Base-by-base conservation (phyloP, 2,888 invertebrate genomes). In the Isoperla grammatica region DNA sequence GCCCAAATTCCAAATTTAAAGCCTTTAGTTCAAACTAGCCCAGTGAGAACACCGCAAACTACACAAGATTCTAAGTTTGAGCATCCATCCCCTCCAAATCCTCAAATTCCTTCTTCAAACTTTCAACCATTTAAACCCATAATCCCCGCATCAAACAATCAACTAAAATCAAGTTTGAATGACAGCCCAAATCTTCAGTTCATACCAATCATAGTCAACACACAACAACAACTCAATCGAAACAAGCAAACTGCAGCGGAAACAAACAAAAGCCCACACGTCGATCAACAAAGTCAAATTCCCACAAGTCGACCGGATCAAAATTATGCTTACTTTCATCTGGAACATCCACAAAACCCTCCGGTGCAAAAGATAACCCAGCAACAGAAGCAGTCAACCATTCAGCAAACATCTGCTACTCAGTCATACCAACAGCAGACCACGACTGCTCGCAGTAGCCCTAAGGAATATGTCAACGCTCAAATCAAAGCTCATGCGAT, bases 121-220 rank as follows among this genome's bases (percentile, higher is more conserved):
- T 50, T 35, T 17, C 15, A 50, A 8, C 15, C 53, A 37, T 53
- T 53, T 20, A 37, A 37, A 9, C 53, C 53, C 5, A 53, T 53
- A 3, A 15, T 39, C 39, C 35, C 49, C 5, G 23, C 29, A 29
- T n/a, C 48, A 22, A 29, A 37, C 19, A 37, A 2, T 19, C 37
- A 39, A 35, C 19, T 8, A 9, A 53, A 37, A 53, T 9, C 53
- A 53, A 29, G 12, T 23, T 2, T 2, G 1, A 53, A 45, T 12
- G 39, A 53, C 2, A 53, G 39, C 17, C 53, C 53, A 13, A 53
- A 53, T 20, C 15, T 53, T 2, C 15, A 53, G 20, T 53, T 53
- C 15, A 37, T 53, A 12, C 53, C 53, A 19, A 53, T 53, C 17
- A 53, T 53, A 39, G 53, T 53, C n/a, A 53, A 53, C 13, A 37